phyloP scores from a whole-genome alignment of 1,140 invertebrate genomes.

The Heliconius himera region DNA sequence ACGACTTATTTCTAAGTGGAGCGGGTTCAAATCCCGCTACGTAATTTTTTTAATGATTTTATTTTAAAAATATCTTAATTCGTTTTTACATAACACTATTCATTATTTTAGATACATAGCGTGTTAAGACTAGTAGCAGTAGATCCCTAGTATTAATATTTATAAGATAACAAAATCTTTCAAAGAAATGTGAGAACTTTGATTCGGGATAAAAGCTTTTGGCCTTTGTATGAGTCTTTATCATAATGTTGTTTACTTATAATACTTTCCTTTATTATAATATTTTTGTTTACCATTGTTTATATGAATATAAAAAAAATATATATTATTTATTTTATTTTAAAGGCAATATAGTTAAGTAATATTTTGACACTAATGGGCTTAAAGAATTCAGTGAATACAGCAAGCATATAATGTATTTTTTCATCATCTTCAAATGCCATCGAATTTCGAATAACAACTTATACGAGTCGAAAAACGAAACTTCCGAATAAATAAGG shows the following conservation, averaged over 20 bases:
- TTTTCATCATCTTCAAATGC: neutral
- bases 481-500: neutral
- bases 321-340: too few species aligned
- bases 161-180: neutral
- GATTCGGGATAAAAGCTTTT: constrained; percentile 1
- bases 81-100: too few species aligned
- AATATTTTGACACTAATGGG: too few species aligned
- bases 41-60: too few species aligned
- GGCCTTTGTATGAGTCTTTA: neutral
- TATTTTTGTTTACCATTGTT: neutral
- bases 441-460: neutral
- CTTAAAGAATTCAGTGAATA: too few species aligned
- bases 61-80: too few species aligned
- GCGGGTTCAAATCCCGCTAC: too few species aligned
- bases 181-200: neutral
- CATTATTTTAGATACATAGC: neutral
- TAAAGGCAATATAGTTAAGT: too few species aligned
- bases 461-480: neutral
- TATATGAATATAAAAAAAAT: neutral
- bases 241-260: neutral
- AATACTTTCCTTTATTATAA: neutral
- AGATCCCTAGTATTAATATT: neutral
- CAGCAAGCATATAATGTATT: too few species aligned
- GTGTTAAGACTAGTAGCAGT: neutral
- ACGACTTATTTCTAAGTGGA: too few species aligned